These are phyloP conservation scores for Rhagium mordax DNA, from an alignment of 2,888 invertebrate species.

Conservation along the genomic window DNA sequence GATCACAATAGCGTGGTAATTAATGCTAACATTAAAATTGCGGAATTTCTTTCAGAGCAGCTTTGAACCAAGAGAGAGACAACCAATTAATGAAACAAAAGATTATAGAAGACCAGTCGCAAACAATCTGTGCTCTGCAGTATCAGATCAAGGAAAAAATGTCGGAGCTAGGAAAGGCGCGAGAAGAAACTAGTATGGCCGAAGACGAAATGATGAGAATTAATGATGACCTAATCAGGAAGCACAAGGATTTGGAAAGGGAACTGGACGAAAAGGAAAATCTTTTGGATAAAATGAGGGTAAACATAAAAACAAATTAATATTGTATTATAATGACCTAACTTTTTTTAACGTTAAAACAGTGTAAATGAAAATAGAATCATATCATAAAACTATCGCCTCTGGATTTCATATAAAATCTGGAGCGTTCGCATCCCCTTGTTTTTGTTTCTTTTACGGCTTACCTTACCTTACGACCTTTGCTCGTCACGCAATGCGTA, in stretches of 20 bases:
- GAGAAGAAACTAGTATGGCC: slow-evolving; percentile 44
- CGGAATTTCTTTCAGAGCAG: slow-evolving; percentile 41
- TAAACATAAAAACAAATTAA: too few relatives aligned
- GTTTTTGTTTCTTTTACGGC: too few relatives aligned
- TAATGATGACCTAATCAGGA: slow-evolving; percentile 47
- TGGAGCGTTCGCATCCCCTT: too few relatives aligned
- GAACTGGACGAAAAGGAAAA: slow-evolving; percentile 52
- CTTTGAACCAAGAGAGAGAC: slow-evolving; percentile 52
- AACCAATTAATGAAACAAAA: slow-evolving; percentile 56
- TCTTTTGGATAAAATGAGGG: slow-evolving; percentile 52
- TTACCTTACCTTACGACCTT: too few relatives aligned
- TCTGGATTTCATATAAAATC: too few relatives aligned
- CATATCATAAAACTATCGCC: too few relatives aligned
- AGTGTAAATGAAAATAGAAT: too few relatives aligned
- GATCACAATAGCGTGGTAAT: not conserved
- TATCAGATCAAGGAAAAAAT: slow-evolving; percentile 53
- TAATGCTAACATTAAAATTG: not conserved
- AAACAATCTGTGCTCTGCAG: slow-evolving; percentile 52
- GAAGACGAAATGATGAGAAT: slow-evolving; percentile 52
- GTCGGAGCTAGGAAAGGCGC: slow-evolving; percentile 46
- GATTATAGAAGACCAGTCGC: slow-evolving; percentile 57
- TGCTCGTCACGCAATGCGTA: too few relatives aligned
- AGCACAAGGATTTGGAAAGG: slow-evolving; percentile 50
- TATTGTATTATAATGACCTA: too few relatives aligned
- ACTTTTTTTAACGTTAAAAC: too few relatives aligned